Evolutionary conservation across 2,113 vertebrate genomes (phyloP).

Genomic region (Arenaria interpres): DNA sequence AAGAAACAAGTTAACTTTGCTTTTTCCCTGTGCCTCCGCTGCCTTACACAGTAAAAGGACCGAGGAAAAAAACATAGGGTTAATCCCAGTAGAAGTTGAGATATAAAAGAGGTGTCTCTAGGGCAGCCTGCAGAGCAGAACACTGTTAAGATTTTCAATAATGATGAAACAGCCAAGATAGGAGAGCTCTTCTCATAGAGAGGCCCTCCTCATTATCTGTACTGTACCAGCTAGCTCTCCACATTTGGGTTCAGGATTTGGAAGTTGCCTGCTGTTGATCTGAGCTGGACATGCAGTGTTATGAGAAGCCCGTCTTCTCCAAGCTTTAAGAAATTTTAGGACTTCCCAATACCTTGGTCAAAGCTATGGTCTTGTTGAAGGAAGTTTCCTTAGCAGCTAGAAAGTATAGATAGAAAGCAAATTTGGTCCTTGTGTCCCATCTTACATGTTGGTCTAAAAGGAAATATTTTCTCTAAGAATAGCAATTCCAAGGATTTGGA

Average conservation of each 20-base stretch:
- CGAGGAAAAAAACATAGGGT: neutral
- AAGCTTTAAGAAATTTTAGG: neutral
- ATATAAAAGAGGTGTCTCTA: neutral
- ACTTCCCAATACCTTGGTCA: neutral
- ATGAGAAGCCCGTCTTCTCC: neutral
- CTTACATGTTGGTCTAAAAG: neutral
- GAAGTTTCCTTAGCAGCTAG: neutral
- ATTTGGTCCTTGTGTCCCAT: neutral
- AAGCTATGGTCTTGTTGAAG: neutral
- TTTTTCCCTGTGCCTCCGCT: neutral
- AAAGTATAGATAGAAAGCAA: neutral
- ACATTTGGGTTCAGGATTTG: neutral
- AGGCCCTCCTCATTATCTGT: neutral
- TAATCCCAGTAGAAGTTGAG: neutral
- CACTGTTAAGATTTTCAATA: neutral
- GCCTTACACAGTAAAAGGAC: neutral
- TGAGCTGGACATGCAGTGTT: neutral
- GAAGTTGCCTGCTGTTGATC: neutral
- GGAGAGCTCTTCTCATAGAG: neutral
- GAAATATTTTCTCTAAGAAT: neutral
- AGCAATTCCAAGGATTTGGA: neutral
- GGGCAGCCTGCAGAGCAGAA: neutral
- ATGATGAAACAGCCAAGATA: neutral
- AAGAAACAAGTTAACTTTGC: conserved; percentile 17
- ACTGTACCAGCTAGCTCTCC: neutral